phyloP scores from a whole-genome alignment of 2,888 invertebrate species.

The Meandrusa payeni region DNA sequence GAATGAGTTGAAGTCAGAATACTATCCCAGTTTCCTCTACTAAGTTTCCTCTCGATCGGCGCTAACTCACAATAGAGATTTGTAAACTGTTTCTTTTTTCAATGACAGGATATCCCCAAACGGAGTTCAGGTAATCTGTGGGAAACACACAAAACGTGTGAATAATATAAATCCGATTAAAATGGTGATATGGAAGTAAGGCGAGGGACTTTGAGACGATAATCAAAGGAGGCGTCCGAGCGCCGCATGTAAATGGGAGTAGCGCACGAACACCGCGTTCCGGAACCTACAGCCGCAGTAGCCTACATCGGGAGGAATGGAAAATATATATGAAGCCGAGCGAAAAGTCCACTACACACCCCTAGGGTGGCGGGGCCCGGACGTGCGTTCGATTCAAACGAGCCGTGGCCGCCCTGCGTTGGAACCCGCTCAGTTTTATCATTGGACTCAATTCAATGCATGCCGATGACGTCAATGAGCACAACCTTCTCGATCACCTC shows the following conservation, averaged over 20 bases:
- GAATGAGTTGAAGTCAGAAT: no score
- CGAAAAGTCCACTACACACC: constrained; percentile 79
- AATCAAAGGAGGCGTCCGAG: constrained; percentile 43
- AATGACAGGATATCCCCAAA: no score
- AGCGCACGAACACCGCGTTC: constrained; percentile 42
- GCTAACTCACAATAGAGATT: no score
- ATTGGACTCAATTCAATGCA: constrained; percentile 36
- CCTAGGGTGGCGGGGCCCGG: constrained; percentile 59
- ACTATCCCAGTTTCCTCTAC: no score
- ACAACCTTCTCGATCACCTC: no score
- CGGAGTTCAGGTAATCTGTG: no score
- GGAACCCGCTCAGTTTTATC: constrained; percentile 46
- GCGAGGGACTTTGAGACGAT: constrained; percentile 28
- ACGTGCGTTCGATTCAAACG: constrained; percentile 80
- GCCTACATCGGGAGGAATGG: constrained; percentile 74
- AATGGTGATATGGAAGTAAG: constrained; percentile 38
- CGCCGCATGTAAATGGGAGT: constrained; percentile 65
- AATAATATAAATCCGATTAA: constrained; percentile 41
- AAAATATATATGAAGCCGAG: constrained; percentile 78
- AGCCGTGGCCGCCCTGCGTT: constrained; percentile 57
- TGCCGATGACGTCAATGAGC: constrained; percentile 28
- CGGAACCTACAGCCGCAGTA: constrained; percentile 65
- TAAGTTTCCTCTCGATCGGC: no score
- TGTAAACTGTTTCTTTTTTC: no score
- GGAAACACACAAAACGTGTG: no score